phyloP scores from a whole-genome alignment of 2,888 invertebrate genomes.

The Thumatha senex region DNA sequence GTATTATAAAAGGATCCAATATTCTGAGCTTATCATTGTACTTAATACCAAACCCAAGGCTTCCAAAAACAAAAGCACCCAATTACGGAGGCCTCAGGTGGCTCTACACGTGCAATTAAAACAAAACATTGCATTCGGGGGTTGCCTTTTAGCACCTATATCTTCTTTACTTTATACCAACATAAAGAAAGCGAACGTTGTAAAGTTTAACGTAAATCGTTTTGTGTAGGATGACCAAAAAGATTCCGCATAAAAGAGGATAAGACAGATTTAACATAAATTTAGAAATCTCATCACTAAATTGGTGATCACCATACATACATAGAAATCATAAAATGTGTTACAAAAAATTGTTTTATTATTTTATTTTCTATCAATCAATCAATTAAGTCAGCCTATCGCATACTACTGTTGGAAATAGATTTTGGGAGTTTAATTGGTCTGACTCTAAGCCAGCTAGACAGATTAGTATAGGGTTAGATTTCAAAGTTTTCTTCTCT shows the following conservation, averaged over 20 bases:
- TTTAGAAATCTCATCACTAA: no score
- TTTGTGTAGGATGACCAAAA: constrained; percentile 21
- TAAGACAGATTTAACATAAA: no score
- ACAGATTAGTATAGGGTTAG: no score
- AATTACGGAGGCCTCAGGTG: constrained; percentile 65
- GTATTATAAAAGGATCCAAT: background rate
- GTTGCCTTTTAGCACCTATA: constrained; percentile 43
- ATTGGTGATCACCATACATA: no score
- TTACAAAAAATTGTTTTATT: no score
- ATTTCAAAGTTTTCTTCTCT: no score
- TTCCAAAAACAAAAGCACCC: constrained; percentile 34
- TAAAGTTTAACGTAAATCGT: constrained; percentile 71
- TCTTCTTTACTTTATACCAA: constrained; percentile 68
- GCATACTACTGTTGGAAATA: no score
- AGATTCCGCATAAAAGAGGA: background rate
- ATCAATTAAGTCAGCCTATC: no score
- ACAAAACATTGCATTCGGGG: constrained; percentile 56
- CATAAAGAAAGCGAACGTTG: constrained; percentile 77
- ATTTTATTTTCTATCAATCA: no score
- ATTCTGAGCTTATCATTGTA: background rate
- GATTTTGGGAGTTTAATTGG: no score
- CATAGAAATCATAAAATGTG: no score
- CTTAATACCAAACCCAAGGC: background rate
- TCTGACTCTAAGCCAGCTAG: no score
- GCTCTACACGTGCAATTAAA: constrained; percentile 66